Percentiles rank a stretch among this genome's conserved stretches.
phyloP scores from a whole-genome alignment of 2,113 vertebrate genomes.

The Benitochromis conjunctus region DNA sequence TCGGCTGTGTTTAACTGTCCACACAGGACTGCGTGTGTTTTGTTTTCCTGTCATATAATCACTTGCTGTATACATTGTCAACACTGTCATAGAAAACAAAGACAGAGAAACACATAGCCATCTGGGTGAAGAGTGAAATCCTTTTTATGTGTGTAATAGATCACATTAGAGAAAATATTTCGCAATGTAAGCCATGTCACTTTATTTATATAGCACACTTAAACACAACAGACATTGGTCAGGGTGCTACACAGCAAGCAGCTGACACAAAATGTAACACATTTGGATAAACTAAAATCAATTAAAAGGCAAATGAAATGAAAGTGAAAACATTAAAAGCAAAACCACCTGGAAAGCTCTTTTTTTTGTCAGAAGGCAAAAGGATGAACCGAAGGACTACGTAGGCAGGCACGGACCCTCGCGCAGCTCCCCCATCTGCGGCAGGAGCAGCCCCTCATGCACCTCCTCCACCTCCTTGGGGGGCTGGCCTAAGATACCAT shows the following conservation, averaged over 20 bases:
- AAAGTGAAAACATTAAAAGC: neutral
- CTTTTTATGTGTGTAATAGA: neutral
- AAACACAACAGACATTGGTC: neutral
- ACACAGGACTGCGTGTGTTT: neutral
- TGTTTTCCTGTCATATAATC: neutral
- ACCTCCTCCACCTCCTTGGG: too few relatives aligned
- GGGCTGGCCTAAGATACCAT: too few relatives aligned
- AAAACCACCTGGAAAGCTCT: fast-evolving
- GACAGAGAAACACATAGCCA: neutral
- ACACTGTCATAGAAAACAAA: neutral
- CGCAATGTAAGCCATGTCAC: neutral
- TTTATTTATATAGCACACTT: neutral
- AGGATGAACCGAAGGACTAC: neutral
- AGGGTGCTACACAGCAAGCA: neutral
- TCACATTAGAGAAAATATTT: neutral
- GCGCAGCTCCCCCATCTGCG: too few relatives aligned
- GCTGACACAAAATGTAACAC: neutral
- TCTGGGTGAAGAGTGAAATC: neutral
- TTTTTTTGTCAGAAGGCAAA: neutral
- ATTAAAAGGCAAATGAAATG: neutral
- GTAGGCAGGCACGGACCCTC: too few relatives aligned
- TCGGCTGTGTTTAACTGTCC: neutral
- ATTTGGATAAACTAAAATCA: neutral
- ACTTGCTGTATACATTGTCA: neutral
- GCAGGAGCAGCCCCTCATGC: too few relatives aligned